Conservation (phyloP, 1,140 invertebrate genomes). For the Bombus soroeensis region DNA sequence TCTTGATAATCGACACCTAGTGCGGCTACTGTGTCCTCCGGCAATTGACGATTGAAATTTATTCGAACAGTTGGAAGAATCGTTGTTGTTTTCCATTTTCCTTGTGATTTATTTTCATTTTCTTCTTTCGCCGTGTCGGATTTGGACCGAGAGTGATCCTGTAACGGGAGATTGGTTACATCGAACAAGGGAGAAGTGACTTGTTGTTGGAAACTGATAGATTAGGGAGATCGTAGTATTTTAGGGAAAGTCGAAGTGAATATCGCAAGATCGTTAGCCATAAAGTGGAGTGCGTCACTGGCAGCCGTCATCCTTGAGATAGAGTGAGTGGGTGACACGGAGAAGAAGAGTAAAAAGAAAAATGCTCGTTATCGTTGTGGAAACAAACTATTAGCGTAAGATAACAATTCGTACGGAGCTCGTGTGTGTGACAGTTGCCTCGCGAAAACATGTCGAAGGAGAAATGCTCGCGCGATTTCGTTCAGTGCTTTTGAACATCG, state of each 20-base stretch:
- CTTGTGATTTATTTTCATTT: too few species aligned
- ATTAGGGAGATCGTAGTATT: neutral
- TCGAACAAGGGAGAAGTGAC: neutral
- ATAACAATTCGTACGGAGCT: conserved; percentile 67
- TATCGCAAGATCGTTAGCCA: neutral
- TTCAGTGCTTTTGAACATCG: neutral
- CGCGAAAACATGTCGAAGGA: conserved; percentile 69
- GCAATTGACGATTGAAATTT: neutral
- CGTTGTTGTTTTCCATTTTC: too few species aligned
- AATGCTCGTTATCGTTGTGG: conserved; percentile 76
- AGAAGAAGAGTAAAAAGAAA: conserved; percentile 1
- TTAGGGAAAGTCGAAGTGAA: neutral
- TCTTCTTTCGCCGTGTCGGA: too few species aligned
- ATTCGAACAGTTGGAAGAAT: too few species aligned
- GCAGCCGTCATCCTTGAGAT: conserved; percentile 39
- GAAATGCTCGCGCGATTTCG: conserved; percentile 8
- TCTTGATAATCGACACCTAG: neutral
- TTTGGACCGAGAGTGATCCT: too few species aligned
- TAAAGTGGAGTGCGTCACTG: conserved; percentile 15
- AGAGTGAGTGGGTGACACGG: neutral
- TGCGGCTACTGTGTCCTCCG: neutral
- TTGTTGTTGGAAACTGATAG: neutral
- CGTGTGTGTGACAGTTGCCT: conserved; percentile 71
- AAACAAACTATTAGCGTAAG: conserved; percentile 82
- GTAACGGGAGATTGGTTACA: too few species aligned